Base-by-base conservation (phyloP, 2,113 vertebrate genomes). In the Myocastor coypus region DNA sequence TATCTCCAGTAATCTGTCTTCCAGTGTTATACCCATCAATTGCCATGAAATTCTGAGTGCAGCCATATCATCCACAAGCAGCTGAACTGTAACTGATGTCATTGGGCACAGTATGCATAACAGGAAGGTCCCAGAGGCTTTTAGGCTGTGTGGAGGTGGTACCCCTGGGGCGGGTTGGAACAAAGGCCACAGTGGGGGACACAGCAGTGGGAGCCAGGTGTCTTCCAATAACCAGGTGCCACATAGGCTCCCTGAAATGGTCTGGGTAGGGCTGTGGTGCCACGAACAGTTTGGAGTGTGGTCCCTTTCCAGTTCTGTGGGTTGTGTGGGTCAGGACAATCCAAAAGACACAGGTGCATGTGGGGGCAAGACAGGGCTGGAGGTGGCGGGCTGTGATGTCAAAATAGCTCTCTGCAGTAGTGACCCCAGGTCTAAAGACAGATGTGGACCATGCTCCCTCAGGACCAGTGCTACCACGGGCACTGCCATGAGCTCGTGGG, bases 361-460 rank as follows among this genome's bases (percentile, higher is more conserved):
- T 82, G 20, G 34, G 57, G 80, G 55, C 7, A 61, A 40, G 24
- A 30, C 1, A 37, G 61, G 59, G 83, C n/a, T n/a, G 20, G 34
- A 37, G 34, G 80, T 37, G 20, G 80, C 52, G 24, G 11, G 42
- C 3, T 52, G 30, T 55, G 50, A 19, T 50, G 32, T 57, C 34
- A 32, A 81, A 57, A 57, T 24, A 24, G 30, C 50, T 55, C 30
- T 3, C 32, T 59, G 22, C 10, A 82, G 34, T 34, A 26, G 20
- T 1, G 7, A 14, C 24, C 28, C 14, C 8, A 9, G 55, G 17
- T 8, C 7, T 28, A 40, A 28, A 64, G 0, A 13, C 14, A 11
- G 28, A 16, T 8, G 9, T 8, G 40, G 82, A 32, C 59, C 3
- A 59, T 17, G 14, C 26, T 64, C 26, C 80, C 82, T 17, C 0